These are phyloP conservation scores for Linnaemya tessellans DNA, from an alignment of 2,888 invertebrate genomes.

Conservation along the genomic window DNA sequence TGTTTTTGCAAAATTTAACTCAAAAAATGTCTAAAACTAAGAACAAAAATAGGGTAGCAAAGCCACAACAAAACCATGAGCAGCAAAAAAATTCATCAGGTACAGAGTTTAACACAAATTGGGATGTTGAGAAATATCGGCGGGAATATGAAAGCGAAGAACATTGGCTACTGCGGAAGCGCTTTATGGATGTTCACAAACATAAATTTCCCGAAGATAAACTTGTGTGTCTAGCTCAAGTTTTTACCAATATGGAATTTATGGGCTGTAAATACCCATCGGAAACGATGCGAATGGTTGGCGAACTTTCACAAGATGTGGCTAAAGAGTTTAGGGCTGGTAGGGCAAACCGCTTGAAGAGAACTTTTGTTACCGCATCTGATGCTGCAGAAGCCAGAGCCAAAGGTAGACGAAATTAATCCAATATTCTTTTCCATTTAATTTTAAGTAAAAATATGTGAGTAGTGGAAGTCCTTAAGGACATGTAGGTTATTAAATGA, in stretches of 20 bases:
- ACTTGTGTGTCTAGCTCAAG: constrained; percentile 93
- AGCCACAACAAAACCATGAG: not conserved
- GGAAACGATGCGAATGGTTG: constrained; percentile 91
- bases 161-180: constrained; percentile 93
- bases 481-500: constrained; percentile 57
- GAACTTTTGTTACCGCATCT: constrained; percentile 90
- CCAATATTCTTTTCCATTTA: constrained; percentile 65
- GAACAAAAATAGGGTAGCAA: constrained; percentile 23
- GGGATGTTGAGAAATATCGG: constrained; percentile 90
- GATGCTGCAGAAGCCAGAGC: constrained; percentile 91
- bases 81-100: not conserved
- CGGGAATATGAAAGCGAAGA: constrained; percentile 94
- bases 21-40: constrained; percentile 61
- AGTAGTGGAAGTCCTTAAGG: constrained; percentile 52
- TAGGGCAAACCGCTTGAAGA: constrained; percentile 86
- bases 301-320: constrained; percentile 89
- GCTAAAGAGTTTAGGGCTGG: constrained; percentile 89
- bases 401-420: constrained; percentile 85
- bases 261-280: constrained; percentile 88
- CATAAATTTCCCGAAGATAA: constrained; percentile 90
- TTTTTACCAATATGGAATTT: constrained; percentile 91
- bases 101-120: constrained; percentile 81
- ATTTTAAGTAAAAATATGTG: constrained; percentile 72
- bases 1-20: not conserved
- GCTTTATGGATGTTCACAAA: constrained; percentile 91